These are phyloP conservation scores for Lysandra bellargus DNA, from an alignment of 2,888 invertebrate species.

Conservation along the genomic window DNA sequence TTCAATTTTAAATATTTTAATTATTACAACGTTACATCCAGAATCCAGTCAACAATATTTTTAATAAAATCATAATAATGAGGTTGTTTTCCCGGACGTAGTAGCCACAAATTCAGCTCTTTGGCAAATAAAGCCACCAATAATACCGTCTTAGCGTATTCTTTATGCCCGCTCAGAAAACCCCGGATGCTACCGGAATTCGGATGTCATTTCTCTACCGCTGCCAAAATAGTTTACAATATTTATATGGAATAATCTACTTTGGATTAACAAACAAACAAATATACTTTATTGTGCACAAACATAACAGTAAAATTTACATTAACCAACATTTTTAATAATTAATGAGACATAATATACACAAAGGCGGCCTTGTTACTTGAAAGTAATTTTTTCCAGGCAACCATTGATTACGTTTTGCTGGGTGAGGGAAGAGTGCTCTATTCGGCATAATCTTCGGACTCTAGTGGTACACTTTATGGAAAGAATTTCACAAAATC, in stretches of 20 bases:
- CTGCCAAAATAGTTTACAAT: not conserved
- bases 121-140: conserved; percentile 11
- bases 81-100: not conserved
- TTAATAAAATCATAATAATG: not conserved
- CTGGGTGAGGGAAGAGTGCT: not conserved
- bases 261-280: not conserved
- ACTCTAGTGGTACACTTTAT: too few relatives aligned
- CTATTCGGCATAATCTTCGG: too few relatives aligned
- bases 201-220: not conserved
- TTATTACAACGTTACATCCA: too few relatives aligned
- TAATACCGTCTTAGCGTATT: conserved; percentile 3
- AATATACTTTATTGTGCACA: too few relatives aligned
- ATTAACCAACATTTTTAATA: too few relatives aligned
- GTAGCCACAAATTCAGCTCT: not conserved
- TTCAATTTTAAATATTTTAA: too few relatives aligned
- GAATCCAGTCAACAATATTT: too few relatives aligned
- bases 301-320: too few relatives aligned
- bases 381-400: too few relatives aligned
- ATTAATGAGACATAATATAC: too few relatives aligned
- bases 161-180: conserved; percentile 3
- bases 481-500: too few relatives aligned
- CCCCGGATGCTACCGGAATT: not conserved
- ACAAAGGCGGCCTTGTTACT: too few relatives aligned
- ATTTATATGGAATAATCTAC: not conserved
- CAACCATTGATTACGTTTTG: not conserved